Evolutionary conservation across 2,888 invertebrate genomes (phyloP).

Genomic region (Calameuta idolon): DNA sequence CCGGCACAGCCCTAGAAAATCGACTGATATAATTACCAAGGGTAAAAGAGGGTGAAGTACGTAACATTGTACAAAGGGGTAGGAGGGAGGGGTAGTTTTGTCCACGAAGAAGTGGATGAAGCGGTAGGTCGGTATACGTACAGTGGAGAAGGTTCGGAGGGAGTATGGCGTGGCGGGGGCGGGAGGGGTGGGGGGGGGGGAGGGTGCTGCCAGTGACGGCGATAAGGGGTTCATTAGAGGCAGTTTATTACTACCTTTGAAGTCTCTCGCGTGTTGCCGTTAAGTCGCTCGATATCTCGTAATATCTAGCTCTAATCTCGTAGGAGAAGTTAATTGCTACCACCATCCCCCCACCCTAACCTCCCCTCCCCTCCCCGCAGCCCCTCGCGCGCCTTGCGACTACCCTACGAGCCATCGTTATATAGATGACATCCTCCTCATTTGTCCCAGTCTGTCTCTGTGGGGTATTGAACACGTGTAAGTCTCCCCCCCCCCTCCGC

Average conservation of each 20-base stretch:
- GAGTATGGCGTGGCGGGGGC: slow-evolving; percentile 29
- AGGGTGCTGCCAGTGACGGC: slow-evolving; percentile 49
- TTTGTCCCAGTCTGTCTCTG: background rate
- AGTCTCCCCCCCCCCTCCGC: background rate
- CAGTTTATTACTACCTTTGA: slow-evolving; percentile 68
- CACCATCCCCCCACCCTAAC: slow-evolving; percentile 28
- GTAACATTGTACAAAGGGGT: background rate
- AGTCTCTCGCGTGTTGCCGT: slow-evolving; percentile 67
- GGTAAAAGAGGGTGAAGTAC: background rate
- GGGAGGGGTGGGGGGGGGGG: slow-evolving; percentile 42
- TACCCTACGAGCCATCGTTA: background rate
- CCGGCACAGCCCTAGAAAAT: background rate
- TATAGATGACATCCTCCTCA: background rate
- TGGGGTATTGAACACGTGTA: background rate
- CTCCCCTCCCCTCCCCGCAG: background rate
- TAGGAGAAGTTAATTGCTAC: slow-evolving; percentile 67
- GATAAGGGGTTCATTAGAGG: slow-evolving; percentile 68
- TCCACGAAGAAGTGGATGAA: background rate
- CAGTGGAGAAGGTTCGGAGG: background rate
- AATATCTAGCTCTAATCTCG: slow-evolving; percentile 67
- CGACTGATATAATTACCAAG: background rate
- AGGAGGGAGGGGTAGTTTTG: background rate
- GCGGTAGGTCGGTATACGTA: background rate
- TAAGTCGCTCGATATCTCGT: slow-evolving; percentile 67
- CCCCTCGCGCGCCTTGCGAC: background rate